Evolutionary conservation across 2,888 invertebrate genomes (phyloP), one percentile per base, ranked within the genome.

Genomic region (Lypha dubia): DNA sequence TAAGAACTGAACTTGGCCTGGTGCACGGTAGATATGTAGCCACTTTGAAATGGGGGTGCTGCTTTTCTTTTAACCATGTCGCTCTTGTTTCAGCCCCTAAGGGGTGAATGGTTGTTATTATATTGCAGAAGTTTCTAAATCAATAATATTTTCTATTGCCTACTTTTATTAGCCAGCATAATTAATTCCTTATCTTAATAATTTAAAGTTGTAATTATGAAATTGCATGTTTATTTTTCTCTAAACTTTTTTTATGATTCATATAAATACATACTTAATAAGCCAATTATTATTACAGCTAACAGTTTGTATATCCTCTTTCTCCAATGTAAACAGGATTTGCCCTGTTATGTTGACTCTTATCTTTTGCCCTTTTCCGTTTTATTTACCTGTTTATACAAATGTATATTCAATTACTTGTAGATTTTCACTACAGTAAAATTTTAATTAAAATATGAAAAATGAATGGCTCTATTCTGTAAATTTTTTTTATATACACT

Each of bases 401-500:
- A 49, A 1, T 8, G 20, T 17, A 71, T 71, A 76, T 82, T 82
- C 58, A 82, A 82, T 76, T 76, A 76, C 38, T 71, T 76, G 41
- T 65, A 71, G 41, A 65, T 71, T 81, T 56, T 71, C 22, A 28
- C 22, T 71, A 60, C 32, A 76, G 71, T 65, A 82, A 41, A 82
- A 79, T 41, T 74, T 81, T 81, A 76, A 82, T 82, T 76, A 76
- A 82, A 63, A 70, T 60, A 71, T 35, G 70, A 56, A 67, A 70
- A 56, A 24, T 67, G 24, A 24, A 53, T 24, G 28, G n/a, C 1
- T 56, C 24, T 56, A 0, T n/a, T 22, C 8, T 22, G 7, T 11
- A 28, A 56, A 0, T 38, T 24, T 9, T 41, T 58, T 22, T 49
- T 49, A n/a, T n/a, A n/a, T n/a, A n/a, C 6, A 20, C 9, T 49